Evolutionary conservation across 2,888 invertebrate species (phyloP), one percentile per base, ranked within the genome.

Genomic region (Homarus gammarus): DNA sequence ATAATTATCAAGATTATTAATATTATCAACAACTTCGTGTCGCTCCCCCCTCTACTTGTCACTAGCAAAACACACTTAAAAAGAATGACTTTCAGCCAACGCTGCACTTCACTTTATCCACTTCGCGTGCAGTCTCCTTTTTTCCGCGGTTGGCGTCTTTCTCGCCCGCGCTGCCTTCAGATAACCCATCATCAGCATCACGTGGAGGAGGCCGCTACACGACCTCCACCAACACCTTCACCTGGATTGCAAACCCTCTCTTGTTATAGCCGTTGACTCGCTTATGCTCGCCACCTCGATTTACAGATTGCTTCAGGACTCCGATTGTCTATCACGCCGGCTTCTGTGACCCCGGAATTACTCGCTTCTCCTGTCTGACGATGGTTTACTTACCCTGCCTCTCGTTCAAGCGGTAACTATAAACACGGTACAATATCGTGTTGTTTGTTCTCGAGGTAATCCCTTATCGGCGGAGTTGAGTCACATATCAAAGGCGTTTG

Each of bases 171-270:
- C 68, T 79, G 86, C 49, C 56, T n/a, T 12, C 64, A 70, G 86
- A 86, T 86, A 86, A 79, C 86, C 70, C 70, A 86, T 79, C 79
- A 79, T 79, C 86, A 79, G 38, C 70, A 86, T 86, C 86, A 68
- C 79, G 51, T 70, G 70, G 36, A 40, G 12, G 78, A 15, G 70
- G 72, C 79, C 79, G 51, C 49, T n/a, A 1, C 51, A 49, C 78
- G 8, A n/a, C 78, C 56, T n/a, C n/a, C 33, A 36, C 22, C 12
- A 56, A 64, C n/a, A 64, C 64, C 64, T 64, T 27, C 27, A 18
- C 18, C 10, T 6, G 27, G n/a, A 27, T n/a, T 27, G n/a, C 27
- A 27, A 27, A 12, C 27, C 64, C 27, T 64, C 64, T 64, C 31
- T 64, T 2, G n/a, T 64, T 27, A 27, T 64, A 64, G 31, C 64